These are phyloP conservation scores for Scaptomyza reducta DNA, from an alignment of 2,888 invertebrate species.

Conservation along the genomic window DNA sequence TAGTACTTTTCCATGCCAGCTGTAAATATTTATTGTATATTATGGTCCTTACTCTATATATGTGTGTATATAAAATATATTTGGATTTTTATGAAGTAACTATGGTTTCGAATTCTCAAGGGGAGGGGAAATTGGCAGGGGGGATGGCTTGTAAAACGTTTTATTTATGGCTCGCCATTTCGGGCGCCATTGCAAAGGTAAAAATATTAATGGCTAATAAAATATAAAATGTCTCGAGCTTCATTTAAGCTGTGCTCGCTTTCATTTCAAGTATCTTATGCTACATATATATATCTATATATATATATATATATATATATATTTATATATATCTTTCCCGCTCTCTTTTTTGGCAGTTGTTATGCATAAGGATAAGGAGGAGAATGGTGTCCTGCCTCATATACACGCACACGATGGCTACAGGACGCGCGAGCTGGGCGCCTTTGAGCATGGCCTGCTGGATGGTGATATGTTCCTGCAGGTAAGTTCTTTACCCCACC, in stretches of 20 bases:
- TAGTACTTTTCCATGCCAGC: slow-evolving; percentile 66
- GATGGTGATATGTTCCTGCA: slow-evolving; percentile 98
- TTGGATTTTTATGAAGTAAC: slow-evolving; percentile 76
- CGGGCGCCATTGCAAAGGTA: slow-evolving; percentile 34
- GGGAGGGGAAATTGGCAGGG: not conserved
- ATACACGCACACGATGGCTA: slow-evolving; percentile 86
- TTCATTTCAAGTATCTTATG: slow-evolving; percentile 7
- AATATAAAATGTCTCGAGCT: slow-evolving; percentile 52
- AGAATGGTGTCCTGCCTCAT: slow-evolving; percentile 89
- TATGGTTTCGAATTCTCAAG: slow-evolving; percentile 58
- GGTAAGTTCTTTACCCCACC: slow-evolving; percentile 85
- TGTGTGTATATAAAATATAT: slow-evolving; percentile 9
- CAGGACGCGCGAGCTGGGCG: slow-evolving; percentile 90
- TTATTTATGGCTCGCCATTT: slow-evolving; percentile 65
- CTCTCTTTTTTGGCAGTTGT: slow-evolving; percentile 88
- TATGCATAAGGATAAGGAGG: slow-evolving; percentile 97
- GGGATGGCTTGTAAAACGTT: slow-evolving; percentile 33
- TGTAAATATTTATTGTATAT: slow-evolving; percentile 75
- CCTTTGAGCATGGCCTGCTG: slow-evolving; percentile 94
- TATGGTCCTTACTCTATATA: slow-evolving; percentile 32
- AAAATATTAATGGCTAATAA: slow-evolving; percentile 67
- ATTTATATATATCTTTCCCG: slow-evolving; percentile 59
- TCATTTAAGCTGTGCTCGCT: slow-evolving; percentile 39
- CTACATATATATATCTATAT: not conserved
- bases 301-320: slow-evolving; percentile 15